Evolutionary conservation across 1,140 invertebrate species (phyloP).

Genomic region (Monomorium pharaonis): DNA sequence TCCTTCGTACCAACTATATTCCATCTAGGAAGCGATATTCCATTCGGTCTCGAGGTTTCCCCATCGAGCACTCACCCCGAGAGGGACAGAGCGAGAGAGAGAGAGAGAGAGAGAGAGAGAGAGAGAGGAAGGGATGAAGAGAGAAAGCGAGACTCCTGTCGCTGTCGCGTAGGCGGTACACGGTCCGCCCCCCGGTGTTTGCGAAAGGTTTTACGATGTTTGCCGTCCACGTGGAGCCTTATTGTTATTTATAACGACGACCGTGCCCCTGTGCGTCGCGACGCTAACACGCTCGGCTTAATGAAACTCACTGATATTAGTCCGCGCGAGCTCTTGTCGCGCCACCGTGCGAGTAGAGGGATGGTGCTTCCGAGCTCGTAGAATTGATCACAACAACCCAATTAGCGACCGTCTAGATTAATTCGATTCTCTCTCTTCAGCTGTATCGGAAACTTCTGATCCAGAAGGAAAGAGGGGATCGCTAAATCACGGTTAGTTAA

Average conservation of each 20-base stretch:
- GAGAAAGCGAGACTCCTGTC: slow-evolving; percentile 10
- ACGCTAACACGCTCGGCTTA: slow-evolving; percentile 67
- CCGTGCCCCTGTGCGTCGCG: slow-evolving; percentile 48
- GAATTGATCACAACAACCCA: background rate
- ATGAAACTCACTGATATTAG: slow-evolving; percentile 67
- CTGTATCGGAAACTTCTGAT: background rate
- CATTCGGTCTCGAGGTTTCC: slow-evolving; percentile 32
- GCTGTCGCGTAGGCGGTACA: slow-evolving; percentile 25
- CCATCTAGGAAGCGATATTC: slow-evolving; percentile 66
- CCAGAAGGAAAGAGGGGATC: too few relatives aligned
- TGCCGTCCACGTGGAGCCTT: slow-evolving; percentile 71
- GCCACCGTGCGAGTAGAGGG: background rate
- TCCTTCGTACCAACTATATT: slow-evolving; percentile 50
- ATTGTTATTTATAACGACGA: slow-evolving; percentile 78
- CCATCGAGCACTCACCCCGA: slow-evolving; percentile 18
- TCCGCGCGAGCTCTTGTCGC: background rate
- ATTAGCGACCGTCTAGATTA: background rate
- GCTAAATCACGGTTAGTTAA: slow-evolving; percentile 24
- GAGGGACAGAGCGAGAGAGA: too few relatives aligned
- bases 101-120: background rate
- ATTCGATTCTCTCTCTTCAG: background rate
- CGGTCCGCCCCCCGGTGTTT: slow-evolving; percentile 65
- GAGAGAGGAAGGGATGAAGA: background rate
- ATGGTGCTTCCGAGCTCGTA: too few relatives aligned
- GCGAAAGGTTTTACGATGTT: slow-evolving; percentile 77